phyloP scores from a whole-genome alignment of 2,113 vertebrate genomes.

The Elephas maximus region DNA sequence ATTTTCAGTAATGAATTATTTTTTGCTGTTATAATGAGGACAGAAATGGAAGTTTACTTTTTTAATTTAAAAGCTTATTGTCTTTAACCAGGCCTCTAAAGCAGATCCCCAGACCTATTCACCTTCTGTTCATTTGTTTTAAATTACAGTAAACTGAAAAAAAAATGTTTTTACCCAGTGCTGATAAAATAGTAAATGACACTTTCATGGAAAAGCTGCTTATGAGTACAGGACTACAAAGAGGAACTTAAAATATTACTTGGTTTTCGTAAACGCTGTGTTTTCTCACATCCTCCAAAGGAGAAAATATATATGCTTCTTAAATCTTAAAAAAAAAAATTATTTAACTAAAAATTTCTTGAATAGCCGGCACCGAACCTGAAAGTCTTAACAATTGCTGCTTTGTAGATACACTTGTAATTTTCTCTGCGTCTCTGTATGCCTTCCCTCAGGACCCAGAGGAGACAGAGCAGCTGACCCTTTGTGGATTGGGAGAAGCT shows the following conservation, averaged over 20 bases:
- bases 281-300: conserved; percentile 36
- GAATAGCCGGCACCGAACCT: not conserved
- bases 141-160: not conserved
- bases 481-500: not conserved
- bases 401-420: not conserved
- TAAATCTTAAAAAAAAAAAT: not conserved
- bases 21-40: conserved; percentile 8
- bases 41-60: conserved; percentile 10
- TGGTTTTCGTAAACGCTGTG: not conserved
- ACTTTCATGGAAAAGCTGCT: not conserved
- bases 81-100: not conserved
- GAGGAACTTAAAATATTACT: conserved; percentile 14
- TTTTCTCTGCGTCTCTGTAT: not conserved
- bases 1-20: not conserved
- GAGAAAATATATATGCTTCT: not conserved
- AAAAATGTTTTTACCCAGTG: conserved; percentile 20
- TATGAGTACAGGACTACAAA: conserved; percentile 7
- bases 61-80: not conserved
- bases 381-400: not conserved
- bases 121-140: conserved; percentile 60
- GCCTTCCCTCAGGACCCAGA: not conserved
- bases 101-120: not conserved
- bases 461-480: not conserved
- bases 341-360: not conserved
- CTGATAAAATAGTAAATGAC: conserved; percentile 1